phyloP scores from a whole-genome alignment of 2,888 invertebrate species.

The Cryptosula pallasiana region DNA sequence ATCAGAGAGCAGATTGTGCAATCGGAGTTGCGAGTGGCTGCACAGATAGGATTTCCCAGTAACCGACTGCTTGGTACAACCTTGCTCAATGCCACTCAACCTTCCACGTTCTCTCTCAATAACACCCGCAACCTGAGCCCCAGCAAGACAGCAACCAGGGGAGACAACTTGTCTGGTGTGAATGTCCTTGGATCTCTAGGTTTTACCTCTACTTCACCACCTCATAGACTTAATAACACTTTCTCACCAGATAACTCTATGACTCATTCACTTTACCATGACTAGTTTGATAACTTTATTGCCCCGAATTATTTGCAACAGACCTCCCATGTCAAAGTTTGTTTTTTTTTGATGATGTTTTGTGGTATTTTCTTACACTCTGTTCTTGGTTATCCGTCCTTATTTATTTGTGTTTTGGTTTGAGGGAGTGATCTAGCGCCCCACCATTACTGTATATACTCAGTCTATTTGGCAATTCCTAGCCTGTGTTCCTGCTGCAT shows the following conservation, averaged over 20 bases:
- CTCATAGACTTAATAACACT: not conserved
- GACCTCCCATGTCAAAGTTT: too few relatives aligned
- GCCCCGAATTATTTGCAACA: too few relatives aligned
- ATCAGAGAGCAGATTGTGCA: constrained; percentile 14
- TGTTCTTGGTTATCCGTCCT: too few relatives aligned
- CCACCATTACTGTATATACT: too few relatives aligned
- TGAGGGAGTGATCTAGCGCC: too few relatives aligned
- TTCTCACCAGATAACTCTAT: constrained; percentile 14
- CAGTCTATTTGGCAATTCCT: too few relatives aligned
- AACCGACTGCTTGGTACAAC: constrained; percentile 18
- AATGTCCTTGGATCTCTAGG: not conserved
- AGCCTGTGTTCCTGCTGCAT: too few relatives aligned
- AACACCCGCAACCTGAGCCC: not conserved
- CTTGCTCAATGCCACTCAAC: not conserved
- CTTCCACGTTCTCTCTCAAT: not conserved
- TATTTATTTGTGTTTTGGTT: too few relatives aligned
- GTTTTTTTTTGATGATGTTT: too few relatives aligned
- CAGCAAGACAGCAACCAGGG: not conserved
- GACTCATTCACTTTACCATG: too few relatives aligned
- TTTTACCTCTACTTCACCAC: not conserved
- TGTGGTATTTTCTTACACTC: too few relatives aligned
- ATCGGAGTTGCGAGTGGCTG: constrained; percentile 16
- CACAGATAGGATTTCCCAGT: not conserved
- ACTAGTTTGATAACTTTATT: too few relatives aligned
- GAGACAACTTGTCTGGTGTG: not conserved